Evolutionary conservation across 2,888 invertebrate genomes (phyloP).

Genomic region (Phengaris arion): DNA sequence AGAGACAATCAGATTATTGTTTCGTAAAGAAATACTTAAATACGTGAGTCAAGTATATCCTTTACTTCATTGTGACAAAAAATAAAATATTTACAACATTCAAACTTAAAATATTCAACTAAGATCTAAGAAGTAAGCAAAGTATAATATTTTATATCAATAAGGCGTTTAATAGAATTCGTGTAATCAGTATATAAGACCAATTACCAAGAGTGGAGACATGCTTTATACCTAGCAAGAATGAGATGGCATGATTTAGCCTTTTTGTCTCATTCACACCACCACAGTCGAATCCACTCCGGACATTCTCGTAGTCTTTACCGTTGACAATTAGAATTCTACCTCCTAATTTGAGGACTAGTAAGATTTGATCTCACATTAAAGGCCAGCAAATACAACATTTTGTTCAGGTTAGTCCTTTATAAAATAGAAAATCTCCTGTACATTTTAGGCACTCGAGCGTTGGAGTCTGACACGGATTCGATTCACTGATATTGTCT

Average conservation of each 20-base stretch:
- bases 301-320: background rate
- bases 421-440: conserved; percentile 29
- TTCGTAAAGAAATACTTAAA: conserved; percentile 59
- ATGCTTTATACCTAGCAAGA: background rate
- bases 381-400: conserved; percentile 1
- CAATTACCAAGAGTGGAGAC: background rate
- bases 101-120: conserved; percentile 32
- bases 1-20: conserved; percentile 8
- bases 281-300: background rate
- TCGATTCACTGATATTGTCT: conserved; percentile 41
- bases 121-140: conserved; percentile 24
- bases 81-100: conserved; percentile 39
- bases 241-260: conserved; percentile 1
- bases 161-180: conserved; percentile 25
- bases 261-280: conserved; percentile 1
- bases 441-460: conserved; percentile 31
- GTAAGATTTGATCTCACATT: conserved; percentile 14
- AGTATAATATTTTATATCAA: background rate
- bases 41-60: conserved; percentile 55
- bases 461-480: conserved; percentile 41
- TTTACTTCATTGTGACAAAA: conserved; percentile 44
- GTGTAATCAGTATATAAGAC: background rate
- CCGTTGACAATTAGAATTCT: background rate
- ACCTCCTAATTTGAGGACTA: background rate
- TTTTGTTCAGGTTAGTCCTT: conserved; percentile 13